Base-by-base conservation (phyloP, 2,113 vertebrate species). In the Artemisiospiza belli region DNA sequence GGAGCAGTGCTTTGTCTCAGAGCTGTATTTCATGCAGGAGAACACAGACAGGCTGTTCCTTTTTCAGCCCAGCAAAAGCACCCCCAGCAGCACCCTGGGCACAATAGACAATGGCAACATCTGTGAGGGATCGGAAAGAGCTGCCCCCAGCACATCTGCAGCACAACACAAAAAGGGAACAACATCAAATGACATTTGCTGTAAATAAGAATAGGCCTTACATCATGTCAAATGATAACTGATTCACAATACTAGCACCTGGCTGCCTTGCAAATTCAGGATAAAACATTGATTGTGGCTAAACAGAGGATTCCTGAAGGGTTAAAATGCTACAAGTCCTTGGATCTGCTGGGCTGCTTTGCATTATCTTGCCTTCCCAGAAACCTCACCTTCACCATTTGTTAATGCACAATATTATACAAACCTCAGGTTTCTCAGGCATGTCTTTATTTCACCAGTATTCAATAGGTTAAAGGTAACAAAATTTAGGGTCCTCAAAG, bases 71-170 rank as follows among this genome's bases (percentile, higher is more conserved):
- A 61, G 83, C 55, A 87, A 22, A 94, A 68, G 77, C 43, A 76
- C 54, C 70, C 91, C 83, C 52, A 91, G 66, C 90, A 92, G 61
- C 66, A 54, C 55, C 16, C 54, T 33, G 52, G 25, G 54, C 67
- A 97, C 95, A 94, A 95, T 92, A 72, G 78, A 94, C 87, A 93
- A 97, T 92, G 91, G 59, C 92, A 94, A 93, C 82, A 96, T 93
- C 87, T 88, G 87, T 77, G 89, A 6, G 79, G 83, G 67, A 95
- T 83, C 66, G 44, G 90, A 90, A 91, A 93, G 94, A 91, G 70
- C 66, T 59, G 61, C 83, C 72, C 78, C 35, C 35, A 66, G 54
- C 90, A 82, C 89, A 94, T 95, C 93, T 94, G 92, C 92, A 91
- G 51, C 78, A 46, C 0, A 2, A 49, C 51, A 14, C 47, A 87